Evolutionary conservation across 2,113 vertebrate species (phyloP), one percentile per base, ranked within the genome.

Genomic region (Acanthochromis polyacanthus): DNA sequence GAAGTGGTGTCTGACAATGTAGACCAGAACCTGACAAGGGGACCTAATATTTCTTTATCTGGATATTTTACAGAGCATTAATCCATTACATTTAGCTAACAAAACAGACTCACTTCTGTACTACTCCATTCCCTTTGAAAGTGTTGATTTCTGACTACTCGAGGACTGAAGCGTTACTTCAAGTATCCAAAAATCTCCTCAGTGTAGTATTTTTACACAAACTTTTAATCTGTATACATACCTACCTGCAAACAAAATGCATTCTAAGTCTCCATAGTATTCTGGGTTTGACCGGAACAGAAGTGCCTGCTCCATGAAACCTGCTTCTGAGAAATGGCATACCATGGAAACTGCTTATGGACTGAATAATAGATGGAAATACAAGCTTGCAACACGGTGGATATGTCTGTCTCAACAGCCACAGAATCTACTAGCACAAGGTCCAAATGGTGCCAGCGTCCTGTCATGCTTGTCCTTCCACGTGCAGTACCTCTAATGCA

Each of bases 401-500:
- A 53, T 46, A 9, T 67, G 50, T 82, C 16, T 76, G 38, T 61
- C 40, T 68, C 32, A 4, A 65, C 64, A 71, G 53, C 19, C 56
- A 55, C 58, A 57, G 73, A 82, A 78, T 80, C 56, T 60, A 46
- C 72, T 11, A 73, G 46, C 43, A 87, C 67, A 78, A 72, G 58
- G 57, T 80, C 67, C 73, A 67, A 80, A 58, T 14, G 64, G 59
- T 89, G 78, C 89, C 84, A 83, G 80, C 76, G 82, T 88, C 80
- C 79, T 85, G 85, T 78, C 81, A 82, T 66, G 73, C 74, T 84
- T 86, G 82, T 89, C 91, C 90, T 93, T 91, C 82, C 75, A 80
- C 71, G 40, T 80, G 58, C 75, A 36, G 62, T 69, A 73, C 75
- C 82, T 84, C 84, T 88, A 91, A 91, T 92, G 84, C 81, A 93